Evolutionary conservation across 2,113 vertebrate genomes (phyloP), one percentile per base, ranked within the genome.

Genomic region (Toxotes jaculatrix): DNA sequence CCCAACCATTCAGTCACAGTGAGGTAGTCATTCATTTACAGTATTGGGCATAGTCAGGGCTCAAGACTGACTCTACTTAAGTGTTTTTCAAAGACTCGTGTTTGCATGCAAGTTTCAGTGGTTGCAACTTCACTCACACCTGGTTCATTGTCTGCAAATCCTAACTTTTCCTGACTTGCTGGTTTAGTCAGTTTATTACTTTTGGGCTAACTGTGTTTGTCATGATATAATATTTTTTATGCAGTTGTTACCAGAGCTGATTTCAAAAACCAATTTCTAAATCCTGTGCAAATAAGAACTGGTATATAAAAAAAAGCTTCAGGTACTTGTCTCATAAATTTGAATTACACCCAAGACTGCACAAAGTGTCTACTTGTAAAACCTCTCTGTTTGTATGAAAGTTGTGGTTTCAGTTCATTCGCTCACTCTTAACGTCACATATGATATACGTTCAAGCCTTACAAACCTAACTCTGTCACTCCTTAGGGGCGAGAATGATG

Each of bases 391-490:
- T 45, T 64, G 38, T 47, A 21, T 45, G 19, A 67, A 51, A 72
- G 32, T 63, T 47, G 40, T 11, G 55, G 17, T 78, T 49, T 57
- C 17, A 76, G 17, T 67, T 63, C n/a, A 43, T 40, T 23, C 3
- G 0, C 36, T 42, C n/a, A 23, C 19, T 70, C 21, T 38, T 36
- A 11, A 63, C 23, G n/a, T 57, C 16, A 62, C 12, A 31, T 51
- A 40, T 43, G 40, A 55, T 82, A 23, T 63, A 21, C 32, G 17
- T 56, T 11, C 16, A 51, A n/a, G 49, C 19, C 19, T 51, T 51
- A 19, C 5, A 77, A 74, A 68, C 34, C n/a, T 55, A 8, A 57
- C 38, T 62, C 27, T 66, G 53, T 70, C 51, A 27, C 36, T 82
- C 56, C 57, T 79, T 43, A 40, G 69, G 38, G 59, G 55, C 56